Evolutionary conservation across 2,888 invertebrate species (phyloP).

Genomic region (Acronicta leporina): DNA sequence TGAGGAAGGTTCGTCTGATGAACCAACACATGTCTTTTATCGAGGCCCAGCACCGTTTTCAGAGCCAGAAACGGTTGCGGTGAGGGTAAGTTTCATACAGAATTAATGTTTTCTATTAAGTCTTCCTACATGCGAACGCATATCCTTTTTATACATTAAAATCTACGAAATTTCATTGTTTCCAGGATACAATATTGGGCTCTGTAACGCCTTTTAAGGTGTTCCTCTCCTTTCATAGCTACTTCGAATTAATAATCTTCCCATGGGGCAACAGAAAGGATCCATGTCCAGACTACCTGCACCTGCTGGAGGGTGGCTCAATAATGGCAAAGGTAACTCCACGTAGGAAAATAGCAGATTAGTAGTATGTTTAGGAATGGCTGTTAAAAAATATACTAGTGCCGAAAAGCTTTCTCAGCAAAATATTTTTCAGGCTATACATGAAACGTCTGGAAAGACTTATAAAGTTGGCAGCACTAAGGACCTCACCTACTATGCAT

Average conservation of each 20-base stretch:
- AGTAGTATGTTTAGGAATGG: slow-evolving; percentile 14
- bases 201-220: slow-evolving; percentile 77
- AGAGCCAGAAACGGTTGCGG: slow-evolving; percentile 95
- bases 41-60: slow-evolving; percentile 94
- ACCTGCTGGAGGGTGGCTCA: slow-evolving; percentile 77
- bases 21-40: slow-evolving; percentile 94
- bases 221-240: slow-evolving; percentile 84
- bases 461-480: slow-evolving; percentile 84
- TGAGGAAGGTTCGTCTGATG: slow-evolving; percentile 93
- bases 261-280: slow-evolving; percentile 82
- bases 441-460: slow-evolving; percentile 74
- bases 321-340: slow-evolving; percentile 81
- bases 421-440: slow-evolving; percentile 74
- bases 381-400: not conserved
- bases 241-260: slow-evolving; percentile 82
- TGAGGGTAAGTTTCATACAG: slow-evolving; percentile 68
- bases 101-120: too few species aligned
- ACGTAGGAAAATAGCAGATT: slow-evolving; percentile 57
- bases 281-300: slow-evolving; percentile 79
- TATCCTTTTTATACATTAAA: too few species aligned
- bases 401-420: not conserved
- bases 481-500: slow-evolving; percentile 82
- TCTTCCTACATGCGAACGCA: too few species aligned
- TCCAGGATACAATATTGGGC: slow-evolving; percentile 79
- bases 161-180: not conserved